A percentile compares a stretch with the other conserved stretches of the same genome.
These are phyloP conservation scores for Diplodus puntazzo DNA, from an alignment of 2,797 vertebrate species.

Conservation along the genomic window DNA sequence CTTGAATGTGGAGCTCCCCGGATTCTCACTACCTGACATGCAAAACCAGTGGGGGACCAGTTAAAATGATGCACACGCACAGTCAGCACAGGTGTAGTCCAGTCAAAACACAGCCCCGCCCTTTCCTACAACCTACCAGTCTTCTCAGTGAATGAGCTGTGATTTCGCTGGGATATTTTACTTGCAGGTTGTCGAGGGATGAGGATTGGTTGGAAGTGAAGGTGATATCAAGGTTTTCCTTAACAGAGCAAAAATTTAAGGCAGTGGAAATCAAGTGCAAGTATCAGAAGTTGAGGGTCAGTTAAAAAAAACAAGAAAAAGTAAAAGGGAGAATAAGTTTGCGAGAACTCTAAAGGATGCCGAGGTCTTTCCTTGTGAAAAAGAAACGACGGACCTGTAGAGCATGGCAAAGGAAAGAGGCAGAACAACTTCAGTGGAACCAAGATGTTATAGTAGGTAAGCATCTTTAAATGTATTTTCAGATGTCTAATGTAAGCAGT, in stretches of 20 bases:
- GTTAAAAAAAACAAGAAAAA: conserved; percentile 6
- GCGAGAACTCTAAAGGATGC: conserved; percentile 71
- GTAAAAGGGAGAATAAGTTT: neutral
- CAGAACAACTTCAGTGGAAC: conserved; percentile 65
- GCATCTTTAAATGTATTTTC: conserved; percentile 8
- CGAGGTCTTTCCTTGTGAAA: conserved; percentile 86
- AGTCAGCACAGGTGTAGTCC: conserved; percentile 82
- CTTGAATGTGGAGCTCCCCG: conserved; percentile 82
- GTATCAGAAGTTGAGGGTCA: conserved; percentile 7
- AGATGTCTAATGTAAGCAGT: neutral
- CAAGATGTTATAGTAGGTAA: conserved; percentile 67
- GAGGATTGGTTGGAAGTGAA: conserved; percentile 9
- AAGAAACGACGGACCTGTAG: conserved; percentile 77
- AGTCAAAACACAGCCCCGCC: conserved; percentile 57
- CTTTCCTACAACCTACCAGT: conserved; percentile 22
- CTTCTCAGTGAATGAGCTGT: conserved; percentile 65
- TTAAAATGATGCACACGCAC: conserved; percentile 80
- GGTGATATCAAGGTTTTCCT: neutral
- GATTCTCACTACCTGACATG: conserved; percentile 87
- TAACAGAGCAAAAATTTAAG: conserved; percentile 10
- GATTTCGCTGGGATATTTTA: conserved; percentile 75
- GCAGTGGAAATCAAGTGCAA: neutral
- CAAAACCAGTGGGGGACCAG: conserved; percentile 86
- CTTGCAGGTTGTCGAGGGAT: conserved; percentile 37
- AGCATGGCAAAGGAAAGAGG: conserved; percentile 82